Evolutionary conservation across 2,113 vertebrate species (phyloP), one percentile per base, ranked within the genome.

Genomic region (Aspiorhynchus laticeps): DNA sequence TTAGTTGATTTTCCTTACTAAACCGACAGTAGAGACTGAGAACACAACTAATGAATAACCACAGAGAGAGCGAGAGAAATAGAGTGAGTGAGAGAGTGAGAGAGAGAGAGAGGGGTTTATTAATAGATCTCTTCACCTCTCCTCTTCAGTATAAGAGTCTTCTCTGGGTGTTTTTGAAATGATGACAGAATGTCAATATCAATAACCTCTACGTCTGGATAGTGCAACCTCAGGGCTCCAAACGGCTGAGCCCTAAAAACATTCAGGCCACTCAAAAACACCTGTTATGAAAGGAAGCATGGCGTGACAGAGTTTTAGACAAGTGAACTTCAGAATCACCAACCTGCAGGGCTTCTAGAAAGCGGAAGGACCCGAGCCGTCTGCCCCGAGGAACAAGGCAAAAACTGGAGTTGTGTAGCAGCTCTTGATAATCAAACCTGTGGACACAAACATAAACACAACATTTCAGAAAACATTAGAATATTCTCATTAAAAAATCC

Each of bases 301-400:
- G 51, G 31, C 5, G 43, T 33, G 14, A 43, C 17, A 38, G 78
- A 51, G 69, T 81, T 87, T 85, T 73, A 80, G 59, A 75, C 69
- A 63, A 77, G 78, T 41, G 24, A 81, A 76, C 46, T 82, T 38
- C 36, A 65, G 74, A 74, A 21, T 24, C 56, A 80, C 84, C 69
- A 95, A 98, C 98, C 97, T 98, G 96, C 86, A 98, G 92, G 2
- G 97, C 97, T 92, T 98, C 97, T 15, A 98, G 94, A 90, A 98
- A 97, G 77, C 94, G 95, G 48, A 95, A 96, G 33, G 97, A 96
- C 7, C 95, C 97, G 85, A 97, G 85, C 11, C 92, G 94, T 53
- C 92, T 91, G 36, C 97, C 96, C 0, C 97, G 95, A 17, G 97
- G 97, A 56, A 99, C 96, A 91, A 99, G 94, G 91, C 98, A 99